Percentiles rank a stretch among this genome's conserved stretches.
phyloP scores from a whole-genome alignment of 1,140 invertebrate genomes.

The Zaprionus camerounensis region DNA sequence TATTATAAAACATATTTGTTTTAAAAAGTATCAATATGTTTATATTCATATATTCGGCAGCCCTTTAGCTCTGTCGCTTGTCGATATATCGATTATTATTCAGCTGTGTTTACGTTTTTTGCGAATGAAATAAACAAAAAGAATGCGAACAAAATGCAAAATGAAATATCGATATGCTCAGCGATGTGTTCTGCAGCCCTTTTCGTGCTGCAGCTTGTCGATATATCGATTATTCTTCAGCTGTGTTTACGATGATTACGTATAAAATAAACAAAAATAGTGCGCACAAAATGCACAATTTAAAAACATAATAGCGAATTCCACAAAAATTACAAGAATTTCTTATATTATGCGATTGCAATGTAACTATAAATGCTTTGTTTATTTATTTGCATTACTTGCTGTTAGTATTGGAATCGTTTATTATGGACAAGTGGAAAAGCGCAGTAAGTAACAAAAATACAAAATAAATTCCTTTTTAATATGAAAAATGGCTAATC shows the following conservation, averaged over 20 bases:
- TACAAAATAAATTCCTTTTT: neutral
- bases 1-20: neutral
- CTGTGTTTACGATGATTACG: slow-evolving; percentile 6
- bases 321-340: neutral
- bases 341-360: slow-evolving; percentile 20
- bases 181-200: too few relatives aligned
- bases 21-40: neutral
- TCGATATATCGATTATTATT: too few relatives aligned
- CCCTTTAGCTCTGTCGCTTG: neutral
- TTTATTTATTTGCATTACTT: slow-evolving; percentile 20
- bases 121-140: neutral
- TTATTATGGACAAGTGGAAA: slow-evolving; percentile 19
- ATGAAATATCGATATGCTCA: too few relatives aligned
- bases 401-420: slow-evolving; percentile 19
- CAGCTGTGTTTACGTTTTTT: neutral
- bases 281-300: slow-evolving; percentile 1
- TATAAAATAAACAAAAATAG: neutral
- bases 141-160: neutral
- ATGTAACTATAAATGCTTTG: slow-evolving; percentile 17
- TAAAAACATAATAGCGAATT: neutral
- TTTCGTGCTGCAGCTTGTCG: neutral
- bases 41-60: neutral
- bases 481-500: neutral
- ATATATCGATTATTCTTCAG: neutral
- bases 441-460: slow-evolving; percentile 5